Evolutionary conservation across 2,797 vertebrate genomes (phyloP).

Genomic region (Craterocephalus amniculus): DNA sequence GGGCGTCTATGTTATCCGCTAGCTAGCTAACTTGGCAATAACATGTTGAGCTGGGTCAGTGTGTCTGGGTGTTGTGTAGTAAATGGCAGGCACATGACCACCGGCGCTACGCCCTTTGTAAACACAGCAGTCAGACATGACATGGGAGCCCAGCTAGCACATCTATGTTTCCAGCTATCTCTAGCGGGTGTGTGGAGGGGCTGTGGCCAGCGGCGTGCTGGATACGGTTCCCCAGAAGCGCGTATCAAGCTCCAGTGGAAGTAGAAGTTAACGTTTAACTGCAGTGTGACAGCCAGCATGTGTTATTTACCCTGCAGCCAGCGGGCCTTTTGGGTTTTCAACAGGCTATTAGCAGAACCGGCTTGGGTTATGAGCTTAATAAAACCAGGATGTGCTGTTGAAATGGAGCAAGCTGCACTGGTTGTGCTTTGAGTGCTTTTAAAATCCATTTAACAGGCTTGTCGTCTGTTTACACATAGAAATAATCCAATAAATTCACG

Average conservation of each 20-base stretch:
- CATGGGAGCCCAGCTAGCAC: slow-evolving; percentile 11
- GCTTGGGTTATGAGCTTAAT: neutral
- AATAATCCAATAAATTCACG: neutral
- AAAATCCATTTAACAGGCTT: neutral
- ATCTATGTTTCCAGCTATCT: neutral
- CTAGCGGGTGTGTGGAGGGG: neutral
- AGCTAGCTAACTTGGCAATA: slow-evolving; percentile 47
- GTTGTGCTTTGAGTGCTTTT: neutral
- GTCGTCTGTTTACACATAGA: neutral
- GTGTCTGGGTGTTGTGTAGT: slow-evolving; percentile 35
- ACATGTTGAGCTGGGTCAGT: slow-evolving; percentile 34
- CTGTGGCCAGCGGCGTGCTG: neutral
- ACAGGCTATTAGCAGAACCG: slow-evolving; percentile 2
- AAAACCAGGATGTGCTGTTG: neutral
- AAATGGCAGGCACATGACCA: slow-evolving; percentile 61
- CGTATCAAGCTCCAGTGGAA: slow-evolving; percentile 20
- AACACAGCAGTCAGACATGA: slow-evolving; percentile 38
- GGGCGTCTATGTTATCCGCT: slow-evolving; percentile 18
- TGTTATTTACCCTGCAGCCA: slow-evolving; percentile 20
- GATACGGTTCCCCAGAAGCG: neutral
- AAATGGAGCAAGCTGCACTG: neutral
- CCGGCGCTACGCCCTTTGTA: slow-evolving; percentile 43
- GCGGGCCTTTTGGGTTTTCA: slow-evolving; percentile 6
- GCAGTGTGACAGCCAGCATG: slow-evolving; percentile 36
- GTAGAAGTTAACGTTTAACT: slow-evolving; percentile 2